Evolutionary conservation across 2,797 vertebrate species (phyloP).

Genomic region (Phyllotis vaccarum): DNA sequence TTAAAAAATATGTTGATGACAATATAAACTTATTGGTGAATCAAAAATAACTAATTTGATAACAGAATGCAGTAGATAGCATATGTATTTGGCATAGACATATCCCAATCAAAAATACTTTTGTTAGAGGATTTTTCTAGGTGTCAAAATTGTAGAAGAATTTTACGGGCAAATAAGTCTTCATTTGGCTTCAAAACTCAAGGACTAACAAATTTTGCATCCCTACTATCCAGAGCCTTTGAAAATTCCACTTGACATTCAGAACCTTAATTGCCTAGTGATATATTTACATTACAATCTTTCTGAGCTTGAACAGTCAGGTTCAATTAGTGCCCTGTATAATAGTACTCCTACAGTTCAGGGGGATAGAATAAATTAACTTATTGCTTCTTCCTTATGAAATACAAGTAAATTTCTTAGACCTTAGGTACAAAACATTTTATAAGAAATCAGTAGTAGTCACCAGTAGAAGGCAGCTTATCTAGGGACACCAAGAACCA

Average conservation of each 20-base stretch:
- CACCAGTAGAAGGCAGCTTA: accelerated
- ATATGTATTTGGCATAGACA: background rate
- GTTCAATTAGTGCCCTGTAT: background rate
- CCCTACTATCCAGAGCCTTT: background rate
- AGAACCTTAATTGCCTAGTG: background rate
- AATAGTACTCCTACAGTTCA: background rate
- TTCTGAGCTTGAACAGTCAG: background rate
- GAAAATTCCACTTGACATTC: background rate
- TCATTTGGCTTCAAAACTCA: background rate
- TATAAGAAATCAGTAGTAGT: background rate
- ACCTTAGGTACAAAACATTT: background rate
- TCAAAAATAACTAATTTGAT: background rate
- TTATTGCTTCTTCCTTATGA: background rate
- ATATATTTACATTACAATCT: background rate
- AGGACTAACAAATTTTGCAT: background rate
- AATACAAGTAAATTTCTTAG: background rate
- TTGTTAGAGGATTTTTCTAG: background rate
- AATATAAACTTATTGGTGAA: background rate
- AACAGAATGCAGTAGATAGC: background rate
- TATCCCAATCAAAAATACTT: background rate
- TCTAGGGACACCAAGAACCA: background rate
- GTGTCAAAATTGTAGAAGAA: background rate
- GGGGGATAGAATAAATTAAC: background rate
- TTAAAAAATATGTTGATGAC: background rate
- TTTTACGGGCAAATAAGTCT: background rate